These are phyloP conservation scores for Parotocinclus haroldoi DNA, from an alignment of 2,797 vertebrate genomes.

Conservation along the genomic window DNA sequence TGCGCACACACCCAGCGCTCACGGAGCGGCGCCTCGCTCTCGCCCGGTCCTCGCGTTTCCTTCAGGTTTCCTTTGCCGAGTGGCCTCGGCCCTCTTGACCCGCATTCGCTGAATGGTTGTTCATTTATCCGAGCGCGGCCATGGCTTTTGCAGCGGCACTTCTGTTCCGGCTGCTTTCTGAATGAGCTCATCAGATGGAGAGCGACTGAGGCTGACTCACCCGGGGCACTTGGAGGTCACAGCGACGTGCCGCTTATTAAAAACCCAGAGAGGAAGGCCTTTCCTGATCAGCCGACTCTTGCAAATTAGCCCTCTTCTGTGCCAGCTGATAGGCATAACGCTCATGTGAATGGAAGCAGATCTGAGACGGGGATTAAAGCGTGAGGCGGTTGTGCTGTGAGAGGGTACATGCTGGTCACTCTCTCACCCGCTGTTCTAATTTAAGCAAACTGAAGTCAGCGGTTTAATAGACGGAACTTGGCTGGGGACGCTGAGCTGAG, in stretches of 20 bases:
- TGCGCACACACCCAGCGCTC: slow-evolving; percentile 5
- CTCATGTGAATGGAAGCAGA: slow-evolving; percentile 28
- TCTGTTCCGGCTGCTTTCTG: slow-evolving; percentile 26
- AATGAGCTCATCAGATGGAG: slow-evolving; percentile 51
- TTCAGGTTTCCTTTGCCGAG: slow-evolving; percentile 38
- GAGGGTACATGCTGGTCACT: neutral
- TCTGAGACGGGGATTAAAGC: slow-evolving; percentile 20
- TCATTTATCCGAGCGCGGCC: slow-evolving; percentile 44
- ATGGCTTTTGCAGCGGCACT: slow-evolving; percentile 14
- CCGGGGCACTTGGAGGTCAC: slow-evolving; percentile 17
- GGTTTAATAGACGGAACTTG: neutral
- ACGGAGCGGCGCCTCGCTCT: slow-evolving; percentile 25
- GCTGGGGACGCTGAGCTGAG: slow-evolving; percentile 5
- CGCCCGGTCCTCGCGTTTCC: slow-evolving; percentile 2
- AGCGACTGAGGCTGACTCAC: slow-evolving; percentile 32
- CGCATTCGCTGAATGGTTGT: slow-evolving; percentile 48
- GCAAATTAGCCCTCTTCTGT: slow-evolving; percentile 28
- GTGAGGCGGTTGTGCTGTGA: neutral
- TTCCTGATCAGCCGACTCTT: slow-evolving; percentile 32
- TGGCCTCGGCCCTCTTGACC: slow-evolving; percentile 54
- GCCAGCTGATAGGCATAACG: slow-evolving; percentile 12
- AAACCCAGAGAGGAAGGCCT: slow-evolving; percentile 25
- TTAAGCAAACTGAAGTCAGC: slow-evolving; percentile 2
- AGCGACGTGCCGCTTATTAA: slow-evolving; percentile 37
- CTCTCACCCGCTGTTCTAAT: neutral